Base-by-base conservation (phyloP, 2,797 vertebrate genomes). In the Catharus ustulatus region DNA sequence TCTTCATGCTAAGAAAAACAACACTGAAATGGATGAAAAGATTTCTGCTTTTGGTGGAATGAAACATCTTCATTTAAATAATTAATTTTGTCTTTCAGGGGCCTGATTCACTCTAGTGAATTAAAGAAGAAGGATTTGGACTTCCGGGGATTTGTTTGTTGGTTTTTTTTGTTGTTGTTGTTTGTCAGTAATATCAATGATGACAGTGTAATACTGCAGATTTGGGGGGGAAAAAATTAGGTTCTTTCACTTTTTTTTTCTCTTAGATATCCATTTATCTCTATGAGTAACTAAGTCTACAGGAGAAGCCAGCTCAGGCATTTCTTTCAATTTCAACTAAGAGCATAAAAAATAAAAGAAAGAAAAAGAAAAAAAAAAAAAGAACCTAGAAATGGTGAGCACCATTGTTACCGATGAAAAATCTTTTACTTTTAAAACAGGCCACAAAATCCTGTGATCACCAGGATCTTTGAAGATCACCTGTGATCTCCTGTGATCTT, bases 91-190 rank as follows among this genome's bases (percentile, higher is more conserved):
- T 3, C 9, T 36, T 15, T 18, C 2, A 34, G 15, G 4, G 2
- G 3, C 3, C 19, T 43, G 30, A 45, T 69, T 76, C 11, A 20
- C 32, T 69, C 30, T 32, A 34, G 2, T 38, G 46, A 73, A 55
- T 38, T 49, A 27, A 49, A 68, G 3, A 11, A 58, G 49, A 82
- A 64, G 3, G 5, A 2, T 43, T 88, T 77, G 55, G 9, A 16
- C 11, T 77, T 52, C 7, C 0, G 0, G 5, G 5, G 6, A 2
- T 40, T 30, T 67, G 6, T 52, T 51, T 45, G 10, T 16, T 77
- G 7, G 1, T 27, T 46, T 75, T 42, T 42, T 64, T 18, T 21
- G 58, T 89, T 81, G 34, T 34, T 34, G 34, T 34, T 34, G 34
- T 34, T 34, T 34, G 34, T 40, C 19, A 81, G 26, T 42, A 36